A percentile compares a stretch with the other conserved stretches of the same genome.
phyloP scores from a whole-genome alignment of 2,797 vertebrate species.

The Tenualosa thibaudeaui region DNA sequence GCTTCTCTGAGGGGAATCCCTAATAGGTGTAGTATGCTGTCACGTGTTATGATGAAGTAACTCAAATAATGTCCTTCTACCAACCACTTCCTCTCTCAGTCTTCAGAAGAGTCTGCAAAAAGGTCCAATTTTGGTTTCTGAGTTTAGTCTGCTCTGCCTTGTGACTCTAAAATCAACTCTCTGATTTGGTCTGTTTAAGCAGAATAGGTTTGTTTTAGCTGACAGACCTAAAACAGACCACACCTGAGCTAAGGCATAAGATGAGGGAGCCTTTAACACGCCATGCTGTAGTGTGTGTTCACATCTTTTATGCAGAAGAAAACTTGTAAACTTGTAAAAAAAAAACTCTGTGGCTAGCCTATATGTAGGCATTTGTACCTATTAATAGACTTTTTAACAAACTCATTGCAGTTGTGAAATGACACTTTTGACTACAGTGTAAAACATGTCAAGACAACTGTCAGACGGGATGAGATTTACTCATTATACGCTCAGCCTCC shows the following conservation, averaged over 20 bases:
- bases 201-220: too few species aligned
- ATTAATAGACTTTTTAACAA: not conserved
- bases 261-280: not conserved
- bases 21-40: conserved; percentile 57
- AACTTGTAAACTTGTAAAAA: not conserved
- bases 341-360: not conserved
- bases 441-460: not conserved
- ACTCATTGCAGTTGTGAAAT: not conserved
- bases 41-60: conserved; percentile 56
- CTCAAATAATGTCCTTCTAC: conserved; percentile 50
- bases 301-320: not conserved
- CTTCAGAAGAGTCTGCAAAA: conserved; percentile 5
- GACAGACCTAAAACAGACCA: not conserved
- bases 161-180: not conserved
- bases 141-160: not conserved
- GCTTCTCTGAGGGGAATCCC: conserved; percentile 62
- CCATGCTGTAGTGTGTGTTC: not conserved
- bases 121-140: not conserved
- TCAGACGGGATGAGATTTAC: not conserved
- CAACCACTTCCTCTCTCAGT: not conserved
- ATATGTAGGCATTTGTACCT: not conserved
- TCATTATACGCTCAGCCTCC: not conserved
- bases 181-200: too few species aligned
- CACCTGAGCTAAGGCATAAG: not conserved
- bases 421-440: not conserved